Evolutionary conservation across 2,113 vertebrate genomes (phyloP), one percentile per base, ranked within the genome.

Genomic region (Cygnus atratus): DNA sequence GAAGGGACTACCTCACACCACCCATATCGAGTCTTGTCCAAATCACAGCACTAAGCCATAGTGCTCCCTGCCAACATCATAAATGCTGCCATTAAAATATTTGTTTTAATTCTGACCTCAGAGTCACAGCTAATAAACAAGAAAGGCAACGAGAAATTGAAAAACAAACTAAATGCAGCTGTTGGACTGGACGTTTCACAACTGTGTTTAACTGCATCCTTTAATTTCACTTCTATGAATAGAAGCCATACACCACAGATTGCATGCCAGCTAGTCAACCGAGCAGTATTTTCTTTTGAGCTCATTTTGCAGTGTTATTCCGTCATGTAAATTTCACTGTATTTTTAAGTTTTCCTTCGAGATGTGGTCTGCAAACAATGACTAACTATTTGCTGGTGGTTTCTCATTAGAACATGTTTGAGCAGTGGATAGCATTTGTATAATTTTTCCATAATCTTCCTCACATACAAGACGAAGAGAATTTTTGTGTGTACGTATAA

Each of bases 41-140:
- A 59, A 94, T 74, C 94, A 65, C 91, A 28, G 91, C 57, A 50
- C 65, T 26, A 19, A 58, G 83, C 82, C 72, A 18, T 50, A 26
- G 67, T 63, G 54, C 85, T 93, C 93, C 61, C 83, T 95, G 97
- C 96, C 97, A 97, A 81, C 92, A 92, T 75, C 95, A 96, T 97
- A 97, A 97, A 97, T 93, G 95, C 95, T 91, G 94, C 96, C 97
- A 97, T 97, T 97, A 97, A 97, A 98, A 97, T 97, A 97, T 98
- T 97, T 98, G 95, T 96, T 98, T 98, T 97, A 97, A 98, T 98
- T 98, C 93, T 93, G 97, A 96, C 97, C 97, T 97, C 94, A 83
- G 95, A 98, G 98, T 98, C 97, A 97, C 95, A 98, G 98, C 96
- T 98, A 97, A 97, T 97, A 98, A 98, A 98, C 97, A 98, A 98